Evolutionary conservation across 2,113 vertebrate species (phyloP), one percentile per base, ranked within the genome.

Genomic region (Catharus fuscescens): DNA sequence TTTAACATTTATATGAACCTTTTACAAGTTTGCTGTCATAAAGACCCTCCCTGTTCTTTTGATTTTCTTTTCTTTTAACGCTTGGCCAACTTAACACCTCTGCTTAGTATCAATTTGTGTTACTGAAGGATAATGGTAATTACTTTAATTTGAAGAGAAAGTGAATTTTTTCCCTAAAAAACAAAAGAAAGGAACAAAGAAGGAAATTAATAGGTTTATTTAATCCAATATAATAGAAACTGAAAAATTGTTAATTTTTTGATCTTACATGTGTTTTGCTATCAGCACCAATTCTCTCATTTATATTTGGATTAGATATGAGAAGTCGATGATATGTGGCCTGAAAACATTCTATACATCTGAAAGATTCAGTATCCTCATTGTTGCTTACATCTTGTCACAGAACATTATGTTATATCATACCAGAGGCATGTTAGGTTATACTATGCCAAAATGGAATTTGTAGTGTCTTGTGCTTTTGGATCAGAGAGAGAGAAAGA

Each of bases 281-380:
- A 69, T 89, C 50, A 83, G 29, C 36, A 92, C 66, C 64, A 72
- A 88, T 89, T 85, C 52, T 45, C n/a, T 92, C 1, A 14, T 71
- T 92, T 86, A 61, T 79, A 69, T 95, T 96, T 97, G 88, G 62
- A 64, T 86, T 95, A 90, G 62, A 54, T 67, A 90, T 2, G 79
- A 81, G 81, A 92, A 91, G 62, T 74, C 62, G 25, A 96, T 92
- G 79, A 95, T 97, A 95, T 93, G 60, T 96, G 83, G 76, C 87
- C 88, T 96, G 82, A 94, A 97, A 97, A 93, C 40, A 89, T 82
- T 94, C 90, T 88, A 45, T 18, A 13, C 0, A 6, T 74, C 81
- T 90, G 90, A 92, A 93, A 44, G 65, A 95, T 95, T 97, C 94
- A 96, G 88, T 91, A 77, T 95, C 86, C 92, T 95, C 47, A 48